These are phyloP conservation scores for Bos indicus DNA, from an alignment of 2,113 vertebrate genomes.

Conservation along the genomic window DNA sequence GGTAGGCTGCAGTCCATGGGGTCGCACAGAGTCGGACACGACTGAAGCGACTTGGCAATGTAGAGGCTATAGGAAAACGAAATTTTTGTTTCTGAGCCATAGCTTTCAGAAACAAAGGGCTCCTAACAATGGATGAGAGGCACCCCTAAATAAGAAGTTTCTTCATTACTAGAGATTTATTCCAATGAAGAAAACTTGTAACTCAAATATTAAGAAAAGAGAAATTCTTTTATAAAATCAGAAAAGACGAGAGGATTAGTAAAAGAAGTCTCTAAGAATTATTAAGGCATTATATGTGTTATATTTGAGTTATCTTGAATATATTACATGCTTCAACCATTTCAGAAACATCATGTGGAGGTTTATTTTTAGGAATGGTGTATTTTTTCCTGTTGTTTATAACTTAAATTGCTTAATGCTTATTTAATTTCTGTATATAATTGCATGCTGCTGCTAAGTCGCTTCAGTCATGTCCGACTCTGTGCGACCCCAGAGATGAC, in stretches of 20 bases:
- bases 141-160: not conserved
- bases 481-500: no score
- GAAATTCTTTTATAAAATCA: not conserved
- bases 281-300: not conserved
- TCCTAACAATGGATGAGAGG: not conserved
- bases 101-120: not conserved
- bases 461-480: no score
- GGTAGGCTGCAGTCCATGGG: no score
- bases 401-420: not conserved
- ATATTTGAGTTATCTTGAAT: not conserved
- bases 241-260: not conserved
- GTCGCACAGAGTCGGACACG: no score
- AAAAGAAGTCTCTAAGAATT: not conserved
- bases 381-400: not conserved
- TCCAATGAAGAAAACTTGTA: not conserved
- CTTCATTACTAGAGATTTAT: not conserved
- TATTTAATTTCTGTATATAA: not conserved
- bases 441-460: not conserved
- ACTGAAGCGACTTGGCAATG: not conserved
- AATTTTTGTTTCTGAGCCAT: constrained; percentile 26
- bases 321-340: not conserved
- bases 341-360: not conserved
- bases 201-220: not conserved
- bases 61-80: not conserved
- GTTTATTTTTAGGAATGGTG: constrained; percentile 7